Percentiles rank a stretch among this genome's conserved stretches.
These are phyloP conservation scores for Regulus satrapa DNA, from an alignment of 2,113 vertebrate species.

Conservation along the genomic window DNA sequence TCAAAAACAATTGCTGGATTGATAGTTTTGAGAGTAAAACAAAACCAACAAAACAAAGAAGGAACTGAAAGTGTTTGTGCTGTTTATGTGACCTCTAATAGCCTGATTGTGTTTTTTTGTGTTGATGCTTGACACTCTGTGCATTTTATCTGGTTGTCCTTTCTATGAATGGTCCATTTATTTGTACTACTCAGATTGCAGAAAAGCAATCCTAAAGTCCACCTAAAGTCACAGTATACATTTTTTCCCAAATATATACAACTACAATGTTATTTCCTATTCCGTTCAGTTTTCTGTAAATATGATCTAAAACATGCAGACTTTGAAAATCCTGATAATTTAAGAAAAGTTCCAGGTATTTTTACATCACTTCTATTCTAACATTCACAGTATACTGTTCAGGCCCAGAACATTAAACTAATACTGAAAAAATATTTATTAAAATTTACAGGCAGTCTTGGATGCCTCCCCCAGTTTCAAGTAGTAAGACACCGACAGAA, in stretches of 20 bases:
- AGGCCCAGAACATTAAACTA: background rate
- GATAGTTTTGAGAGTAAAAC: background rate
- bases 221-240: background rate
- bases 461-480: constrained; percentile 68
- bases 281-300: background rate
- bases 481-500: background rate
- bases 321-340: background rate
- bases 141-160: background rate
- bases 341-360: background rate
- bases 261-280: background rate
- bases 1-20: background rate
- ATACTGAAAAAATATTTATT: background rate
- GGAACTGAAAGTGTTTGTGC: background rate
- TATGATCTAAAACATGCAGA: background rate
- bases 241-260: background rate
- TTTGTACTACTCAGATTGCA: background rate
- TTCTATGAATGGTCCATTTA: background rate
- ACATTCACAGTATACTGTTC: background rate
- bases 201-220: too few species aligned
- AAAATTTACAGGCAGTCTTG: constrained; percentile 73
- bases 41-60: too few species aligned
- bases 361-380: background rate
- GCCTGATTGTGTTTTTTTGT: background rate
- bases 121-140: background rate
- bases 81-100: background rate